Conservation (phyloP, 2,797 vertebrate genomes). For the Botia kubotai region DNA sequence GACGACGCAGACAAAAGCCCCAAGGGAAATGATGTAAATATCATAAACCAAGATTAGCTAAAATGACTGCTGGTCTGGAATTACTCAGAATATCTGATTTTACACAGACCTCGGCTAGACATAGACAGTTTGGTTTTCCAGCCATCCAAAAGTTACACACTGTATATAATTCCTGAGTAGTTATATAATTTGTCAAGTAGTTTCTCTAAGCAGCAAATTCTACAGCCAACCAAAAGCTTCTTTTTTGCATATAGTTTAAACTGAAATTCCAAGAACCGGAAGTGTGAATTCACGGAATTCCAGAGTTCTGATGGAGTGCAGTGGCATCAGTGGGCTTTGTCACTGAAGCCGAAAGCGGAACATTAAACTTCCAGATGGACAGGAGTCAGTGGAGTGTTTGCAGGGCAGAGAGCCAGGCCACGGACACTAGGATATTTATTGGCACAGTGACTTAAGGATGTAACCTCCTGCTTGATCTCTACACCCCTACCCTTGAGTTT, state of each 20-base stretch:
- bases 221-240: background rate
- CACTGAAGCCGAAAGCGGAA: background rate
- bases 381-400: slow-evolving; percentile 8
- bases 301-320: background rate
- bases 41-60: background rate
- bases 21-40: background rate
- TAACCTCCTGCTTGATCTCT: background rate
- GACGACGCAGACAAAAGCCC: slow-evolving; percentile 8
- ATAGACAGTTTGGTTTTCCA: slow-evolving; percentile 61
- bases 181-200: background rate
- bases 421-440: slow-evolving; percentile 60
- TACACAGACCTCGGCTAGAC: slow-evolving; percentile 55
- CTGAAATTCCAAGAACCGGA: slow-evolving; percentile 28
- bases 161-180: slow-evolving; percentile 36
- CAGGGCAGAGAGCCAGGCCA: slow-evolving; percentile 36
- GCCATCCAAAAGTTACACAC: slow-evolving; percentile 52
- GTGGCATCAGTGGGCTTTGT: slow-evolving; percentile 6
- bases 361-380: slow-evolving; percentile 16
- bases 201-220: slow-evolving; percentile 4
- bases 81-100: slow-evolving; percentile 21
- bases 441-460: slow-evolving; percentile 59
- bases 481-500: background rate
- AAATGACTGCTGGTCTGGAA: slow-evolving; percentile 15
- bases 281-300: background rate
- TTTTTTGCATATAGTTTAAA: background rate